Conservation (phyloP, 2,113 vertebrate genomes). For the Gobius niger region DNA sequence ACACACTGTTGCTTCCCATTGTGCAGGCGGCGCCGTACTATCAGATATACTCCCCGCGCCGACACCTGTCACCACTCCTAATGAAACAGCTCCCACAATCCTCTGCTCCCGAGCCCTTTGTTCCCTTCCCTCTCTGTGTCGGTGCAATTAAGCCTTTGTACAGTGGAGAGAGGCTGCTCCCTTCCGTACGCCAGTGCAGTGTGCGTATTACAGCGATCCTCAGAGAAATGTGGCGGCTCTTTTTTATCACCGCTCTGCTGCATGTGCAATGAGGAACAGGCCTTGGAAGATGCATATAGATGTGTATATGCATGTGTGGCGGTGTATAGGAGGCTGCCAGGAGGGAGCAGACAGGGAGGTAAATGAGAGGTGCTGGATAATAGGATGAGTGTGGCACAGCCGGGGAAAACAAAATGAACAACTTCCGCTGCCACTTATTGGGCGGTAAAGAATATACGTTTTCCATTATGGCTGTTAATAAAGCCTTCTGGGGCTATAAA, state of each 20-base stretch:
- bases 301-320: constrained; percentile 5
- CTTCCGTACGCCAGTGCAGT: constrained; percentile 2
- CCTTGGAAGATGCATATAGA: background rate
- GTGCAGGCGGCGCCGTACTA: constrained; percentile 49
- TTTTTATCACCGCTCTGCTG: constrained; percentile 36
- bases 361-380: background rate
- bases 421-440: constrained; percentile 12
- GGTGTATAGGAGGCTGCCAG: constrained; percentile 8
- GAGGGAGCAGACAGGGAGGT: constrained; percentile 28
- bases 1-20: constrained; percentile 63
- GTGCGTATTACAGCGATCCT: constrained; percentile 12
- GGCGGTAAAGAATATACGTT: background rate
- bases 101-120: constrained; percentile 56
- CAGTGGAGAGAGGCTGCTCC: constrained; percentile 18
- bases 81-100: constrained; percentile 66
- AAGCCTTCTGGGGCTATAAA: background rate
- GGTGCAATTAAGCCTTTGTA: constrained; percentile 33
- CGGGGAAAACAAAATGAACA: constrained; percentile 11
- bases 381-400: background rate
- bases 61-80: constrained; percentile 68
- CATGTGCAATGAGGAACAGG: constrained; percentile 26
- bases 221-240: constrained; percentile 17
- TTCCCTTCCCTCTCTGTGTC: constrained; percentile 34
- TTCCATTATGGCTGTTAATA: background rate
- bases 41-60: constrained; percentile 64